Evolutionary conservation across 2,113 vertebrate species (phyloP).

Genomic region (Neotoma lepida): DNA sequence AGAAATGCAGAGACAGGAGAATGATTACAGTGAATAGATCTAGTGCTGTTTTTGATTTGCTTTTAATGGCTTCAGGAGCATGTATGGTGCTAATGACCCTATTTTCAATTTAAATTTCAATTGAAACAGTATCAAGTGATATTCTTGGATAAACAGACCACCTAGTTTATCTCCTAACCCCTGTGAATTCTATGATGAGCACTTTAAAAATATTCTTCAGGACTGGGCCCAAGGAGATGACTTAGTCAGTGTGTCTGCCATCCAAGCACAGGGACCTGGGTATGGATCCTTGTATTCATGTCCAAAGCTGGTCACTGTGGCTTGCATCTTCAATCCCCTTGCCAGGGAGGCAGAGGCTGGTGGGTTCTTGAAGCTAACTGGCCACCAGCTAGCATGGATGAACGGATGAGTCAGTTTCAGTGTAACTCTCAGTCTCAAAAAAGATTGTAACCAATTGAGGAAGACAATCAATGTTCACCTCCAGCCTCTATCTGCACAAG

Average conservation of each 20-base stretch:
- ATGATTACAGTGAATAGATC: not conserved
- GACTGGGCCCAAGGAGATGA: not conserved
- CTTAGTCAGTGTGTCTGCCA: not conserved
- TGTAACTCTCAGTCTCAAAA: not conserved
- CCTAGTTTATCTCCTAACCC: not conserved
- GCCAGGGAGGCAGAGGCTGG: not conserved
- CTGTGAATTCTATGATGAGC: not conserved
- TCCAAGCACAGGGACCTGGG: not conserved
- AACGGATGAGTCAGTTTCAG: too few relatives aligned
- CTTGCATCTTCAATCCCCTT: not conserved
- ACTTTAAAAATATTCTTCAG: not conserved
- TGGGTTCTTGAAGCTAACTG: not conserved
- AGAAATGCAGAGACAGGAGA: not conserved
- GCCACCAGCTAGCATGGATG: not conserved
- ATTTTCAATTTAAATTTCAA: not conserved
- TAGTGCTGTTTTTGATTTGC: not conserved
- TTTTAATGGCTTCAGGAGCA: not conserved
- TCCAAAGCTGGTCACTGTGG: not conserved
- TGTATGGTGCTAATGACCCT: not conserved
- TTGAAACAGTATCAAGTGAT: conserved; percentile 14
- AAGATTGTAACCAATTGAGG: not conserved
- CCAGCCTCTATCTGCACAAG: too few relatives aligned
- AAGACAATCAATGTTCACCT: not conserved
- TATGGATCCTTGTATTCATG: not conserved
- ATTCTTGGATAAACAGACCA: not conserved